These are phyloP conservation scores for Ormyrus labotus DNA, from an alignment of 2,888 invertebrate species.

Conservation along the genomic window DNA sequence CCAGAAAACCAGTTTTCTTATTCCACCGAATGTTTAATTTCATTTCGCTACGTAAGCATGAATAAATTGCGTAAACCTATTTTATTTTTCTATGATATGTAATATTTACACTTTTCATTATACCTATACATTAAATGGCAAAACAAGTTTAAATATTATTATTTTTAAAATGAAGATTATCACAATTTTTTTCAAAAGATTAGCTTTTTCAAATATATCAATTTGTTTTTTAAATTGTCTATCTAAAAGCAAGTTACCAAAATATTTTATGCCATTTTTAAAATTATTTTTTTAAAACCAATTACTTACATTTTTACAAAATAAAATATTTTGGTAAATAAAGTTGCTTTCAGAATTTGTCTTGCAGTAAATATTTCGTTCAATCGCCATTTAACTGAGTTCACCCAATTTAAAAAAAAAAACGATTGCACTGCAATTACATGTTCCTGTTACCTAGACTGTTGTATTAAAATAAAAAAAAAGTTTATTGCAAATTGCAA, in stretches of 20 bases:
- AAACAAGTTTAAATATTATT: slow-evolving; percentile 9
- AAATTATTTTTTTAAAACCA: slow-evolving; percentile 30
- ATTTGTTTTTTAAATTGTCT: slow-evolving; percentile 10
- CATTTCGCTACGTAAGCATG: too few relatives aligned
- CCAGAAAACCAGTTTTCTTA: slow-evolving; percentile 2
- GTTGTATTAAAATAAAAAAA: slow-evolving; percentile 2
- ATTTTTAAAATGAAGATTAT: slow-evolving; percentile 50
- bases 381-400: slow-evolving; percentile 30
- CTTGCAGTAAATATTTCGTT: slow-evolving; percentile 5
- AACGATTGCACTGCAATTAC: slow-evolving; percentile 43
- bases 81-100: too few relatives aligned
- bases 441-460: slow-evolving; percentile 18
- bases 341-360: slow-evolving; percentile 11
- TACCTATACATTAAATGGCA: slow-evolving; percentile 8
- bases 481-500: too few relatives aligned
- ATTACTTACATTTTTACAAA: slow-evolving; percentile 44
- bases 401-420: slow-evolving; percentile 35
- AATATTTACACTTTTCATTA: slow-evolving; percentile 44
- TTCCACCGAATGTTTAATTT: neutral
- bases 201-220: neutral
- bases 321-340: slow-evolving; percentile 46
- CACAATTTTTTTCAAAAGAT: slow-evolving; percentile 50
- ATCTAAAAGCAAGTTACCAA: slow-evolving; percentile 30
- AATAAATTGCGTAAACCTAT: too few relatives aligned
- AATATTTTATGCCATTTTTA: slow-evolving; percentile 40